These are phyloP conservation scores for Crypturellus undulatus DNA, from an alignment of 2,113 vertebrate species.

Conservation along the genomic window DNA sequence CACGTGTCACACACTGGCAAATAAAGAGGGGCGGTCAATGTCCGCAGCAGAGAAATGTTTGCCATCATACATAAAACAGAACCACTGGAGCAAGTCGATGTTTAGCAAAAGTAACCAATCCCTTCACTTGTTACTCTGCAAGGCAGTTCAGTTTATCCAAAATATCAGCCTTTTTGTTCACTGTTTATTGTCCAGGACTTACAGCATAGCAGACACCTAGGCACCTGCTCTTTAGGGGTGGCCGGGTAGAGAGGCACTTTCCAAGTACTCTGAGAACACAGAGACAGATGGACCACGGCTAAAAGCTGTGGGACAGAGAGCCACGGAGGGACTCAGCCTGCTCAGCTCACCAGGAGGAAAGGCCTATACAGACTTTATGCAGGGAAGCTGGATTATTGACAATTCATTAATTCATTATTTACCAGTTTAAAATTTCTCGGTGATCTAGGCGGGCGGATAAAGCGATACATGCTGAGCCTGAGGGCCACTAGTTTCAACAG, in stretches of 20 bases:
- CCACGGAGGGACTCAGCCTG: not conserved
- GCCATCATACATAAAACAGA: not conserved
- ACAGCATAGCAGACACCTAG: not conserved
- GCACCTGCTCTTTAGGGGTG: not conserved
- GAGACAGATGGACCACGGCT: not conserved
- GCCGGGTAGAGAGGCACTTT: not conserved
- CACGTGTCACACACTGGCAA: not conserved
- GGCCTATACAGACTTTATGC: not conserved
- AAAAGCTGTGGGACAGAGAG: not conserved
- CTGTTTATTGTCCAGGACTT: not conserved
- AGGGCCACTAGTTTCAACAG: not conserved
- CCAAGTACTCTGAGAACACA: not conserved
- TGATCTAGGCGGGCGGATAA: not conserved
- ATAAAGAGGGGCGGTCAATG: not conserved
- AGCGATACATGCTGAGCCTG: fast-evolving
- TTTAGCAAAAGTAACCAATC: not conserved
- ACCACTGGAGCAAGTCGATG: not conserved
- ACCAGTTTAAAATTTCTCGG: not conserved
- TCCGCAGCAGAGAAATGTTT: not conserved
- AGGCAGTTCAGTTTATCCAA: not conserved
- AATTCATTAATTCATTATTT: not conserved
- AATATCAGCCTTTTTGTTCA: not conserved
- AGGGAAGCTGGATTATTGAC: not conserved
- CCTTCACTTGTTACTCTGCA: not conserved
- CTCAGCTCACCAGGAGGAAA: not conserved